Conservation (phyloP, 2,113 vertebrate species). For the Channa maculata region DNA sequence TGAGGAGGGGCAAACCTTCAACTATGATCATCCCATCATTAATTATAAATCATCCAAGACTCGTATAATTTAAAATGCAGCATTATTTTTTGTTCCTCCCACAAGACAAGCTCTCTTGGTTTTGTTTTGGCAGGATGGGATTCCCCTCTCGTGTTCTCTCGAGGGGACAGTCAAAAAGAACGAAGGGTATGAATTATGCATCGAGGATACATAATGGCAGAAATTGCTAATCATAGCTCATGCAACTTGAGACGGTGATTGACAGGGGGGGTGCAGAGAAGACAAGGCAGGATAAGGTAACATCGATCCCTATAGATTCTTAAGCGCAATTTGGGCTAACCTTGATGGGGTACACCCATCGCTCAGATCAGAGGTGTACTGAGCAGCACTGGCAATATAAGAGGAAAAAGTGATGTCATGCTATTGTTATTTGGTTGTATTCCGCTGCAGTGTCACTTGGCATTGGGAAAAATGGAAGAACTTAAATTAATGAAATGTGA, state of each 20-base stretch:
- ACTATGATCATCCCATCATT: slow-evolving; percentile 64
- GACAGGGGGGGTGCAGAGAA: slow-evolving; percentile 63
- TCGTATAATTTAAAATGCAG: slow-evolving; percentile 78
- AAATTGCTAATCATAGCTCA: slow-evolving; percentile 80
- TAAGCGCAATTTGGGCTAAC: slow-evolving; percentile 39
- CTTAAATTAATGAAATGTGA: neutral
- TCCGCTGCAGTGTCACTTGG: neutral
- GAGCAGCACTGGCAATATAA: slow-evolving; percentile 22
- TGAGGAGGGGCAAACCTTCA: slow-evolving; percentile 51
- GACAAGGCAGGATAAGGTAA: slow-evolving; percentile 62
- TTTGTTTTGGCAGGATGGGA: slow-evolving; percentile 68
- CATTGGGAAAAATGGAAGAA: neutral
- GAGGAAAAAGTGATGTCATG: slow-evolving; percentile 44
- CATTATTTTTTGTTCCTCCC: slow-evolving; percentile 59
- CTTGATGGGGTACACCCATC: slow-evolving; percentile 44
- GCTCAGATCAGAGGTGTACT: slow-evolving; percentile 20
- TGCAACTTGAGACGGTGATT: slow-evolving; percentile 78
- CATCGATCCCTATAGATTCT: slow-evolving; percentile 49
- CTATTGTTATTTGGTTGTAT: slow-evolving; percentile 5
- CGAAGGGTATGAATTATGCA: slow-evolving; percentile 79
- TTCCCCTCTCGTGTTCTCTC: slow-evolving; percentile 78
- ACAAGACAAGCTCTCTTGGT: slow-evolving; percentile 59
- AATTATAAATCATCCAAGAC: slow-evolving; percentile 74
- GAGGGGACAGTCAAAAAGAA: slow-evolving; percentile 57
- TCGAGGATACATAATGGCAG: slow-evolving; percentile 76